These are phyloP conservation scores for Taenaris catops DNA, from an alignment of 2,888 invertebrate genomes.

Conservation along the genomic window DNA sequence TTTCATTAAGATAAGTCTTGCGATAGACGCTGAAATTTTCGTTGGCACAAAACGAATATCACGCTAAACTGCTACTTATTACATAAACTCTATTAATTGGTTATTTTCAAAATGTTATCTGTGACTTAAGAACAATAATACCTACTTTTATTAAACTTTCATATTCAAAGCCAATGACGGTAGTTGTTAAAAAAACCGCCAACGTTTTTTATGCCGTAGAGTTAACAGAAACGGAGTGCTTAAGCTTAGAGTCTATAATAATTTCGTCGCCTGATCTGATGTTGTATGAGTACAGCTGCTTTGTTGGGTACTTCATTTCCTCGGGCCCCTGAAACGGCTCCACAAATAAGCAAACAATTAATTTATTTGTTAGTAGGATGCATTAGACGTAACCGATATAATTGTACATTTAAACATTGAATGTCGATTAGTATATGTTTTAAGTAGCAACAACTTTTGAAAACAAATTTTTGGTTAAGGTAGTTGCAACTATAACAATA, in stretches of 20 bases:
- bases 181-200: slow-evolving; percentile 15
- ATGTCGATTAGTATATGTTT: no score
- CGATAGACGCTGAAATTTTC: background rate
- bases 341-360: slow-evolving; percentile 11
- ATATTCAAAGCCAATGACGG: slow-evolving; percentile 20
- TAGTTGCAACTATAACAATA: no score
- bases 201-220: slow-evolving; percentile 36
- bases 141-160: background rate
- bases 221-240: slow-evolving; percentile 66
- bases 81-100: background rate
- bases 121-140: no score
- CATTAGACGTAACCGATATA: no score
- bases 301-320: slow-evolving; percentile 93
- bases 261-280: slow-evolving; percentile 94
- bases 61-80: slow-evolving; percentile 1
- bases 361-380: slow-evolving; percentile 1
- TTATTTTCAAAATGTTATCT: no score
- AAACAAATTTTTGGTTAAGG: no score
- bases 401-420: no score
- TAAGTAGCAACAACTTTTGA: no score
- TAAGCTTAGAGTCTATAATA: slow-evolving; percentile 90
- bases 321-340: slow-evolving; percentile 84
- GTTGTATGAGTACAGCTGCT: slow-evolving; percentile 95
- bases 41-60: background rate
- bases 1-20: no score